These are phyloP conservation scores for Cynocephalus volans DNA, from an alignment of 2,113 vertebrate genomes.

Conservation along the genomic window DNA sequence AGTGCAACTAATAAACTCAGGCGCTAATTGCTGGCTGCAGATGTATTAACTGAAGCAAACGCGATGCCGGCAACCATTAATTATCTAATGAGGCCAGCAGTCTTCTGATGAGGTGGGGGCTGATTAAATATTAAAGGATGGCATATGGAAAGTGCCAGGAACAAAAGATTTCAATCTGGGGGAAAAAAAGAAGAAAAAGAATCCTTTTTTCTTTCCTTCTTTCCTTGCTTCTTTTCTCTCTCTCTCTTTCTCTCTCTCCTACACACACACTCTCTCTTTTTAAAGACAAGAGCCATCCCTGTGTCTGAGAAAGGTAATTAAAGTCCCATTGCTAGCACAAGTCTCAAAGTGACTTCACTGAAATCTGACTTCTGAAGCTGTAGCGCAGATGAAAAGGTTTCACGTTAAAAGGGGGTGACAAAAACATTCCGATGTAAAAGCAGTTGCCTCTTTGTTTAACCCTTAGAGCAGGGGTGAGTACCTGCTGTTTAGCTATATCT, in stretches of 20 bases:
- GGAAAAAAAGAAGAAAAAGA: constrained; percentile 44
- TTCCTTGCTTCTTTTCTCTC: not conserved
- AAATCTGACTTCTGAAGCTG: constrained; percentile 87
- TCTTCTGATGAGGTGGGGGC: constrained; percentile 92
- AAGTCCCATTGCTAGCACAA: constrained; percentile 83
- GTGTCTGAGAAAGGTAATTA: constrained; percentile 89
- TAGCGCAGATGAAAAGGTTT: constrained; percentile 88
- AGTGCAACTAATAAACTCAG: constrained; percentile 92
- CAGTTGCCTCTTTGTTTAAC: constrained; percentile 87
- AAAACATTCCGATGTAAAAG: constrained; percentile 82
- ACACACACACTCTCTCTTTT: not conserved
- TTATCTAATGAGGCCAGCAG: constrained; percentile 94
- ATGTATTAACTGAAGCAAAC: constrained; percentile 93
- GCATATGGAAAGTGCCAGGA: constrained; percentile 92
- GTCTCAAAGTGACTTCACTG: constrained; percentile 81
- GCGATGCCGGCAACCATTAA: constrained; percentile 92
- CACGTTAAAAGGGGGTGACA: constrained; percentile 87
- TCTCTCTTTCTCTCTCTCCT: not conserved
- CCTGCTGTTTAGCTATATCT: constrained; percentile 62
- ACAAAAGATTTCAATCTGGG: constrained; percentile 87
- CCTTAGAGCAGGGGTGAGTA: constrained; percentile 76
- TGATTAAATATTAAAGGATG: constrained; percentile 96
- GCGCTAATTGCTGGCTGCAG: constrained; percentile 94
- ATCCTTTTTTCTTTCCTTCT: not conserved
- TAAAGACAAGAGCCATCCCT: constrained; percentile 80